Conservation (phyloP, 2,888 invertebrate species). For the Melipona bicolor region DNA sequence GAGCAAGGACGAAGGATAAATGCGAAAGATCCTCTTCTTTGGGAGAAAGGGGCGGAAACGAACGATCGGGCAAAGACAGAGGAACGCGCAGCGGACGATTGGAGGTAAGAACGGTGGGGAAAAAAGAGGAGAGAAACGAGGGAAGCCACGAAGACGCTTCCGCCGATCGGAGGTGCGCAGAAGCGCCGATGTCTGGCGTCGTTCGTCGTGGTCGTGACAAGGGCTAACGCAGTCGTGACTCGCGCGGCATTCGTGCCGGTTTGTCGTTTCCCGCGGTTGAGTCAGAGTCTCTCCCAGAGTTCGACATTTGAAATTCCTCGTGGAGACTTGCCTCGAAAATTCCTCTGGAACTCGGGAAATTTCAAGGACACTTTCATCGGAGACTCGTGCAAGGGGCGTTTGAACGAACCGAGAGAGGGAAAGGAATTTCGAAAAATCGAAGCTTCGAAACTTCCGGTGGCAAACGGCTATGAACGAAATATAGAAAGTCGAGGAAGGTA, state of each 20-base stretch:
- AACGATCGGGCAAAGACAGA: not conserved
- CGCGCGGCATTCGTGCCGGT: conserved; percentile 59
- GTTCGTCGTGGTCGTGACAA: conserved; percentile 42
- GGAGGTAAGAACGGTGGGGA: no score
- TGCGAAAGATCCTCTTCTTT: no score
- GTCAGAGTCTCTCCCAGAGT: not conserved
- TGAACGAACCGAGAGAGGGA: not conserved
- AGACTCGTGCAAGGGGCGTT: no score
- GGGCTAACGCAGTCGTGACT: conserved; percentile 63
- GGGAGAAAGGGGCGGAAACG: no score
- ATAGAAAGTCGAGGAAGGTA: no score
- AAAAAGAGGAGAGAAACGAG: not conserved
- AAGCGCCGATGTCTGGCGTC: conserved; percentile 49
- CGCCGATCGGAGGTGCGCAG: conserved; percentile 48
- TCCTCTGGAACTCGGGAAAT: not conserved
- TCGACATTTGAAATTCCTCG: not conserved
- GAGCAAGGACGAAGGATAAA: no score
- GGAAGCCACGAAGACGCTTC: conserved; percentile 23
- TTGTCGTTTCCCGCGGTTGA: conserved; percentile 10
- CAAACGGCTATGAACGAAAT: no score
- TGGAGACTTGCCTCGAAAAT: no score
- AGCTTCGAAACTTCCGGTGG: no score
- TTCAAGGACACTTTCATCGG: not conserved
- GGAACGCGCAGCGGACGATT: not conserved
- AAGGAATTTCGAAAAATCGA: no score